These are phyloP conservation scores for Diplogasteroides magnus DNA, from an alignment of 1,140 invertebrate genomes.

Conservation along the genomic window DNA sequence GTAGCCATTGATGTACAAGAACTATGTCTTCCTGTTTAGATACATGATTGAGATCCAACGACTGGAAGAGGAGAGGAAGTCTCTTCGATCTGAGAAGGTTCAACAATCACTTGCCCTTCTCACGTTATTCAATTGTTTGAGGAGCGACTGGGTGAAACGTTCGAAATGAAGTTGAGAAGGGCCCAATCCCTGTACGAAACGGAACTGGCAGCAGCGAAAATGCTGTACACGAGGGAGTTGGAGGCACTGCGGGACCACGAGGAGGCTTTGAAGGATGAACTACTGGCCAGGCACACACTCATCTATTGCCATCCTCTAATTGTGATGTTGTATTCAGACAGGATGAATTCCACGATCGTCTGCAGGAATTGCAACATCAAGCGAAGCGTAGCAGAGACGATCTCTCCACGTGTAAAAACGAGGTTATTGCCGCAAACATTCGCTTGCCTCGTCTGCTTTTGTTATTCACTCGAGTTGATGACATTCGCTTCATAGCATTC, in stretches of 20 bases:
- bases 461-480: background rate
- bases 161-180: conserved; percentile 49
- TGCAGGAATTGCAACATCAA: conserved; percentile 49
- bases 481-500: too few species aligned
- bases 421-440: too few species aligned
- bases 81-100: conserved; percentile 42
- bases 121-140: background rate
- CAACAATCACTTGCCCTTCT: background rate
- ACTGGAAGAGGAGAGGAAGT: conserved; percentile 52
- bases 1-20: background rate
- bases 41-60: conserved; percentile 53
- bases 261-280: conserved; percentile 52
- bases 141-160: conserved; percentile 50
- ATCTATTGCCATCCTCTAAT: too few species aligned
- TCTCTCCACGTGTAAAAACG: conserved; percentile 41
- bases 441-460: background rate
- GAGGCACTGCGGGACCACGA: conserved; percentile 53
- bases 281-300: conserved; percentile 48
- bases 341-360: conserved; percentile 52
- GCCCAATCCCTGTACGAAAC: conserved; percentile 52
- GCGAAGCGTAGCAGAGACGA: conserved; percentile 47
- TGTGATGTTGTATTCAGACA: conserved; percentile 39
- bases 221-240: conserved; percentile 47
- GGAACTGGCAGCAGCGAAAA: conserved; percentile 49
- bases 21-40: conserved; percentile 23